phyloP scores from a whole-genome alignment of 2,797 vertebrate species.

The Clarias platycephalus region DNA sequence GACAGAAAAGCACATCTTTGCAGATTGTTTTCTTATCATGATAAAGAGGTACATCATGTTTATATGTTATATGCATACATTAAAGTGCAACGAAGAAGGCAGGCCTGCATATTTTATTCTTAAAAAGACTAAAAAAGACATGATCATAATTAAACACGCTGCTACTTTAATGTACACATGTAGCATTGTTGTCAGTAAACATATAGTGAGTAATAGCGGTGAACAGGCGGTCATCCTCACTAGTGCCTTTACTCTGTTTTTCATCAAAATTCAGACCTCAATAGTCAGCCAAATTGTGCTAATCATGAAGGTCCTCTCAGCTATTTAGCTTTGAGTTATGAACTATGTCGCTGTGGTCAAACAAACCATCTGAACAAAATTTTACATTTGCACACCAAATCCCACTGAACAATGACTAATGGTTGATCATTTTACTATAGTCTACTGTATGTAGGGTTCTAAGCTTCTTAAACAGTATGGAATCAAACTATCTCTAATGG shows the following conservation, averaged over 20 bases:
- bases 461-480: neutral
- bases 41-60: neutral
- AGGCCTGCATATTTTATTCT: neutral
- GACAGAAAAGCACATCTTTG: too few species aligned
- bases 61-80: neutral
- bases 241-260: neutral
- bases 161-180: neutral
- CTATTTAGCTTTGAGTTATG: neutral
- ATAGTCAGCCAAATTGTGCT: neutral
- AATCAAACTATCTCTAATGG: neutral
- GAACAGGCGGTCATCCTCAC: neutral
- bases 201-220: neutral
- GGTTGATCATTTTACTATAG: neutral
- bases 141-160: neutral
- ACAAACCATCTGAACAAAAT: neutral
- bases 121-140: neutral
- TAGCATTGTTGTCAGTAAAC: neutral
- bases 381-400: conserved; percentile 6
- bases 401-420: neutral
- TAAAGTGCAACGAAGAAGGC: conserved; percentile 6
- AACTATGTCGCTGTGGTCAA: neutral
- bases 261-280: conserved; percentile 9
- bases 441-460: neutral
- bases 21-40: neutral
- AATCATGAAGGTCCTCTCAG: neutral